A percentile compares a stretch with the other conserved stretches of the same genome.
These are phyloP conservation scores for Drosophila meridionalis DNA, from an alignment of 2,888 invertebrate genomes.

Conservation along the genomic window DNA sequence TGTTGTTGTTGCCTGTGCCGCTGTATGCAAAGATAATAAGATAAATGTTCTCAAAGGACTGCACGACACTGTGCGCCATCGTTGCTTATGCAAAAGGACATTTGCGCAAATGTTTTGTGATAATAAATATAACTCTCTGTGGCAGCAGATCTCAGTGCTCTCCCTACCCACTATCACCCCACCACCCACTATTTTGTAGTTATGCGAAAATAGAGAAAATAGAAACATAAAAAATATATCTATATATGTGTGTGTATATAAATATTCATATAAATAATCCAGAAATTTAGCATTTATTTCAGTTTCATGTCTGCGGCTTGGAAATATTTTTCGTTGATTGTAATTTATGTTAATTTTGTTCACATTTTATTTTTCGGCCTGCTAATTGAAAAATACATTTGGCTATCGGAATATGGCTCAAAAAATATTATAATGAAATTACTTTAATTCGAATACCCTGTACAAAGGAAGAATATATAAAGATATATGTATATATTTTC, in stretches of 20 bases:
- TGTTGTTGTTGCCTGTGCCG: slow-evolving; percentile 46
- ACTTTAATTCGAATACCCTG: background rate
- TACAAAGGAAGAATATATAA: background rate
- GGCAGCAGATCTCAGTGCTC: slow-evolving; percentile 46
- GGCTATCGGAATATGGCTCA: slow-evolving; percentile 3
- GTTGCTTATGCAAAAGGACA: slow-evolving; percentile 80
- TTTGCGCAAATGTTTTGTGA: slow-evolving; percentile 80
- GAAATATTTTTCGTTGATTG: slow-evolving; percentile 57
- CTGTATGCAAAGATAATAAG: slow-evolving; percentile 80
- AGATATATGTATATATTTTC: background rate
- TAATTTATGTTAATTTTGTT: slow-evolving; percentile 60
- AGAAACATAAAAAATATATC: slow-evolving; percentile 9
- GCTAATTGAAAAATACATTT: slow-evolving; percentile 58
- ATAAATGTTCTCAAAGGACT: slow-evolving; percentile 82
- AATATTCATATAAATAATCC: slow-evolving; percentile 15
- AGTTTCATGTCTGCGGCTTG: slow-evolving; percentile 48
- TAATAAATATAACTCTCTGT: slow-evolving; percentile 79
- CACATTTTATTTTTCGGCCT: slow-evolving; percentile 40
- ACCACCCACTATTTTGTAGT: background rate
- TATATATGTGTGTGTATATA: slow-evolving; percentile 10
- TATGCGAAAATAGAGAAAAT: slow-evolving; percentile 31
- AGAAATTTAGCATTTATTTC: slow-evolving; percentile 54
- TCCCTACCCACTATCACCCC: no score
- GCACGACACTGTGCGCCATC: slow-evolving; percentile 67
- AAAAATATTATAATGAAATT: background rate